Evolutionary conservation across 2,888 invertebrate genomes (phyloP), one percentile per base, ranked within the genome.

Genomic region (Zhuqinia jingwanae): DNA sequence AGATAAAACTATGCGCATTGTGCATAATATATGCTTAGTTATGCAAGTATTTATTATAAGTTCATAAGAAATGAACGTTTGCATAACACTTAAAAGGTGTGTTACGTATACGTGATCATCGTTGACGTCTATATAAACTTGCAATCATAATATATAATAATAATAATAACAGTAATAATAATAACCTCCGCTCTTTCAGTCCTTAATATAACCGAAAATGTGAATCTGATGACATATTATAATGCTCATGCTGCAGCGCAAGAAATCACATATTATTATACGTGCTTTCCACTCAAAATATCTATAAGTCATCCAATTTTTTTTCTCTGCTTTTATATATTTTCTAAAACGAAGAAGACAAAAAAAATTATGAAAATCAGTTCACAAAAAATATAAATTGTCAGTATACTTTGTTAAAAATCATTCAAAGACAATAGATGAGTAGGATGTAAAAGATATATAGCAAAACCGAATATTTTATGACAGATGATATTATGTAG

Each of bases 401-500:
- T n/a, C n/a, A n/a, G n/a, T n/a, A n/a, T n/a, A n/a, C n/a, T n/a
- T n/a, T n/a, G n/a, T n/a, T n/a, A n/a, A n/a, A n/a, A n/a, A n/a
- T n/a, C n/a, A n/a, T n/a, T n/a, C n/a, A n/a, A n/a, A n/a, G n/a
- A n/a, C n/a, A n/a, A n/a, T n/a, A n/a, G n/a, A n/a, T n/a, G n/a
- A n/a, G n/a, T n/a, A n/a, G n/a, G n/a, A n/a, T n/a, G n/a, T n/a
- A n/a, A n/a, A n/a, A n/a, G n/a, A n/a, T n/a, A n/a, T n/a, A n/a
- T n/a, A n/a, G n/a, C n/a, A 85, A 85, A 63, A 65, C 68, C 75
- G 80, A 85, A 85, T 85, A 79, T 85, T 76, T 80, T 79, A 85
- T 85, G 80, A 76, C 53, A 30, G 70, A n/a, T n/a, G n/a, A 84
- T 70, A 70, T 77, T 78, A 78, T 77, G 50, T 77, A 85, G 58